Percentiles rank a stretch among this genome's conserved stretches.
Conservation (phyloP, 2,113 vertebrate genomes). For the Perccottus glenii region DNA sequence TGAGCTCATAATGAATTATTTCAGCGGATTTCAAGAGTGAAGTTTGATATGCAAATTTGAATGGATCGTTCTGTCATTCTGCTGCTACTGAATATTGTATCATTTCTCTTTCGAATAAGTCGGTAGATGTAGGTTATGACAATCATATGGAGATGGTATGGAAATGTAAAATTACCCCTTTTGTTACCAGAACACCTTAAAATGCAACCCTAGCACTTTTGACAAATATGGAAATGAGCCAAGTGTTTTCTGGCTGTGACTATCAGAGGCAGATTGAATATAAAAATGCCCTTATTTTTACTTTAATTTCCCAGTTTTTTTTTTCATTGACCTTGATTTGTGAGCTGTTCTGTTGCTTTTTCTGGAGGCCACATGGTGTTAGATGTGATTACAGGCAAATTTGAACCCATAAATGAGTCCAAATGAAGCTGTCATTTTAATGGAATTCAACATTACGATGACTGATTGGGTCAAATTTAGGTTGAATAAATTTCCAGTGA, state of each 20-base stretch:
- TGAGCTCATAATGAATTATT: neutral
- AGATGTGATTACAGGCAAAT: constrained; percentile 41
- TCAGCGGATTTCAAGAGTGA: neutral
- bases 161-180: constrained; percentile 47
- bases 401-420: constrained; percentile 41
- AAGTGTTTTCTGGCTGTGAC: constrained; percentile 30
- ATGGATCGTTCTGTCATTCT: neutral
- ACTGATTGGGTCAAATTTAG: constrained; percentile 38
- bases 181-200: constrained; percentile 27
- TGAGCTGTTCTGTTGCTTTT: constrained; percentile 18
- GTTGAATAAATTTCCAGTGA: constrained; percentile 20
- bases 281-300: constrained; percentile 33
- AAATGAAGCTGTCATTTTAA: constrained; percentile 41
- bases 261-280: constrained; percentile 29
- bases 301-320: constrained; percentile 39
- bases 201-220: constrained; percentile 40
- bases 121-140: constrained; percentile 34
- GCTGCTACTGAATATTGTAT: neutral
- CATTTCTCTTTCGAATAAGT: constrained; percentile 1
- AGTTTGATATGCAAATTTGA: neutral
- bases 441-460: constrained; percentile 30
- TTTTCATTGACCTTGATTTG: constrained; percentile 45
- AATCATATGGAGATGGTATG: constrained; percentile 58
- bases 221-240: constrained; percentile 41
- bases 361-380: constrained; percentile 16